Conservation (phyloP, 1,140 invertebrate genomes). For the Ceratina calcarata region DNA sequence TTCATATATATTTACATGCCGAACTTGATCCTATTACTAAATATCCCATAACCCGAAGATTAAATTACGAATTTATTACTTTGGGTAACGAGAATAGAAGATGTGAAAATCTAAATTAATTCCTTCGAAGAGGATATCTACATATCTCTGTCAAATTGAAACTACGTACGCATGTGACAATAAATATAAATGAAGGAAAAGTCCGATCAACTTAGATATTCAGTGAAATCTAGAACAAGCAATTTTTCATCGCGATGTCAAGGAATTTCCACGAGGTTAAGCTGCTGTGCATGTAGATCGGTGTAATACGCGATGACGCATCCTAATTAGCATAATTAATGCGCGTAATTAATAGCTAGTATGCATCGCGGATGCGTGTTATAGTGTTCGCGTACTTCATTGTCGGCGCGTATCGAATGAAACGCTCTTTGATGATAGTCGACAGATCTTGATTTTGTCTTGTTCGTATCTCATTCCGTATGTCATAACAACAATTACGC, state of each 20-base stretch:
- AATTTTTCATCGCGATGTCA: background rate
- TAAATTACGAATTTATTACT: too few relatives aligned
- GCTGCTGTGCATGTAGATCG: too few relatives aligned
- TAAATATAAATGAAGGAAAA: too few relatives aligned
- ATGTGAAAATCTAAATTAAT: too few relatives aligned
- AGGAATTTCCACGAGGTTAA: background rate
- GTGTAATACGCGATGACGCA: background rate
- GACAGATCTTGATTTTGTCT: conserved; percentile 10
- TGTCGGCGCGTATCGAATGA: conserved; percentile 10
- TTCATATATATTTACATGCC: background rate
- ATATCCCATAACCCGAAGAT: background rate
- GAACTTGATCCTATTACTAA: background rate
- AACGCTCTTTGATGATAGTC: conserved; percentile 9
- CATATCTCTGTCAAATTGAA: too few relatives aligned
- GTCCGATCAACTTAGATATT: background rate
- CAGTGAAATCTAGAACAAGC: too few relatives aligned
- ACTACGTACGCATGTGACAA: too few relatives aligned
- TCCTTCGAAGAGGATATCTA: too few relatives aligned
- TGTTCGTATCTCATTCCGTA: background rate
- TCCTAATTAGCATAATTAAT: conserved; percentile 39
- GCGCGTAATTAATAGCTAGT: conserved; percentile 31
- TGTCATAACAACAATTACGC: too few relatives aligned
- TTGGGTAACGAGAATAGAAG: too few relatives aligned
- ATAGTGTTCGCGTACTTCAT: background rate
- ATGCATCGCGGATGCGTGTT: conserved; percentile 6